A percentile compares a stretch with the other conserved stretches of the same genome.
Conservation (phyloP, 2,888 invertebrate species). For the Dione juno region DNA sequence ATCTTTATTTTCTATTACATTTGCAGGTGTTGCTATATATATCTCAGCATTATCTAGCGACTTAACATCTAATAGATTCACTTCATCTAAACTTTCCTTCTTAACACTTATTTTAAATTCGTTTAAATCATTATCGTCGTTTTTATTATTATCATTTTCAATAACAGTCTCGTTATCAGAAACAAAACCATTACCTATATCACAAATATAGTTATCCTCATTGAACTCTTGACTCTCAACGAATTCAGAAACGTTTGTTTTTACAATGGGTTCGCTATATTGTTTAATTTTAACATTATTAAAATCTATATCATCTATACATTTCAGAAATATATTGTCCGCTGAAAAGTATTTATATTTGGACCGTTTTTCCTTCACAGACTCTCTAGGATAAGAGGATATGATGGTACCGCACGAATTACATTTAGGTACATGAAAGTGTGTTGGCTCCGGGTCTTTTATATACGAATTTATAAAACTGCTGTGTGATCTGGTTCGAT, state of each 20-base stretch:
- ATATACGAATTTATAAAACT: constrained; percentile 72
- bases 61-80: constrained; percentile 27
- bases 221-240: constrained; percentile 76
- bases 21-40: constrained; percentile 21
- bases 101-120: neutral
- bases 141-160: constrained; percentile 45
- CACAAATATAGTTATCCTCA: constrained; percentile 73
- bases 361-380: constrained; percentile 10
- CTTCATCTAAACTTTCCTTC: constrained; percentile 31
- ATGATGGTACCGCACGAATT: constrained; percentile 62
- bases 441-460: constrained; percentile 69
- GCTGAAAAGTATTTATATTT: constrained; percentile 59
- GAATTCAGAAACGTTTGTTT: constrained; percentile 58
- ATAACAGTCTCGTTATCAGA: constrained; percentile 65
- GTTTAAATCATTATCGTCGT: neutral
- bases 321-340: constrained; percentile 65
- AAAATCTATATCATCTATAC: constrained; percentile 51
- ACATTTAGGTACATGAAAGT: constrained; percentile 75
- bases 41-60: neutral
- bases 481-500: constrained; percentile 71
- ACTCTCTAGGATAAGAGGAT: constrained; percentile 59
- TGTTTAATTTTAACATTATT: constrained; percentile 60
- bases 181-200: constrained; percentile 65
- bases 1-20: constrained; percentile 31
- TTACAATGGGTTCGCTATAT: constrained; percentile 57